Evolutionary conservation across 1,140 invertebrate species (phyloP).

Genomic region (Lutraria rhynchaena): DNA sequence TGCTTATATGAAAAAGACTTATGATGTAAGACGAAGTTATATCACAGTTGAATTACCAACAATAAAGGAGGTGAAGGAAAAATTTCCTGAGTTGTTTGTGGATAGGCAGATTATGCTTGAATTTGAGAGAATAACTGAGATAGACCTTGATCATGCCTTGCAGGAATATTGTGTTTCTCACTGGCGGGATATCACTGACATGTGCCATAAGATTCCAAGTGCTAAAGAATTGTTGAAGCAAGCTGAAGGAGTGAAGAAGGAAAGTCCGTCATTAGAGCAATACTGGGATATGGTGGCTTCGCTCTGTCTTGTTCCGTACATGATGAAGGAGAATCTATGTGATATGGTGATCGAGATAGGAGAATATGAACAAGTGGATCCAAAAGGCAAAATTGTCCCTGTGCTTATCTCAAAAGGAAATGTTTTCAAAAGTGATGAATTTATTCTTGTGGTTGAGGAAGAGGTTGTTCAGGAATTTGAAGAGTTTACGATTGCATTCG

Average conservation of each 20-base stretch:
- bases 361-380: conserved; percentile 75
- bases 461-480: conserved; percentile 79
- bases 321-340: conserved; percentile 76
- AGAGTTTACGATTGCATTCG: conserved; percentile 79
- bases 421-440: conserved; percentile 78
- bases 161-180: conserved; percentile 78
- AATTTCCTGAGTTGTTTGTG: conserved; percentile 75
- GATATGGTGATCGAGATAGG: conserved; percentile 79
- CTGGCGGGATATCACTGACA: conserved; percentile 72
- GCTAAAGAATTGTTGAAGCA: conserved; percentile 71
- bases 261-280: conserved; percentile 74
- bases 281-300: conserved; percentile 81
- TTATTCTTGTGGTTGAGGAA: conserved; percentile 78
- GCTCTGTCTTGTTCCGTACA: conserved; percentile 75
- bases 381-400: conserved; percentile 78
- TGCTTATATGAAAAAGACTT: conserved; percentile 77
- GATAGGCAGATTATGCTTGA: conserved; percentile 76
- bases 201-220: conserved; percentile 69
- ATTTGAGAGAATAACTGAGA: conserved; percentile 76
- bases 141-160: conserved; percentile 78
- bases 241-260: conserved; percentile 74
- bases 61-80: conserved; percentile 72
- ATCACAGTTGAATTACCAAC: conserved; percentile 77
- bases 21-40: conserved; percentile 75
- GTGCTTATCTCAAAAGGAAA: conserved; percentile 76